Evolutionary conservation across 2,797 vertebrate species (phyloP).

Genomic region (Pipistrellus pygmaeus): DNA sequence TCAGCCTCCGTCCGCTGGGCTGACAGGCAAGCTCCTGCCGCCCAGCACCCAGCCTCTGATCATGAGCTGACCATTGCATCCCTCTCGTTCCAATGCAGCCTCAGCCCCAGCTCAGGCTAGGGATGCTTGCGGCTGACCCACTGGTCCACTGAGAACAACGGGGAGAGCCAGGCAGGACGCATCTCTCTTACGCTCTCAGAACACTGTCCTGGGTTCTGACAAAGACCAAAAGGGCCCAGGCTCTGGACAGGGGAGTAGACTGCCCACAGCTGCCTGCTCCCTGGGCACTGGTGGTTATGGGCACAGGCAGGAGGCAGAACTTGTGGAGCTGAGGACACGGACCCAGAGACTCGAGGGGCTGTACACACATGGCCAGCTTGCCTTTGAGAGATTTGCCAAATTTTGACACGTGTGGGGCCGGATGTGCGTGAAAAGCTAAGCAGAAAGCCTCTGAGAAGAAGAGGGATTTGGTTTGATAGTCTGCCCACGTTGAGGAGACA

Average conservation of each 20-base stretch:
- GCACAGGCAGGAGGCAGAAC: neutral
- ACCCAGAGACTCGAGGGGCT: neutral
- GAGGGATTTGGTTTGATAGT: neutral
- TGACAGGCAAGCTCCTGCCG: neutral
- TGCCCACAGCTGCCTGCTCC: neutral
- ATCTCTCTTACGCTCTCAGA: neutral
- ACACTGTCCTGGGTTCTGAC: neutral
- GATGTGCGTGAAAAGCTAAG: neutral
- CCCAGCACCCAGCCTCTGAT: neutral
- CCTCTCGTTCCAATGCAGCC: neutral
- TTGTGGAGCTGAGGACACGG: neutral
- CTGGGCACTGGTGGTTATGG: neutral
- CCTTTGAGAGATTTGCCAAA: neutral
- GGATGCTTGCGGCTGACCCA: neutral
- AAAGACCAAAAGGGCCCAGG: neutral
- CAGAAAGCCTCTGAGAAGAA: slow-evolving; percentile 13
- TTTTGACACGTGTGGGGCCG: neutral
- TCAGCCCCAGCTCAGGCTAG: neutral
- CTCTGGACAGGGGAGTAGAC: neutral
- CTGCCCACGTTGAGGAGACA: neutral
- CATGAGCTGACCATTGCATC: neutral
- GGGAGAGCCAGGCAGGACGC: neutral
- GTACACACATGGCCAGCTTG: neutral
- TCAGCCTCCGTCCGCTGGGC: neutral
- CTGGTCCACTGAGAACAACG: neutral